Base-by-base conservation (phyloP, 2,888 invertebrate genomes). In the Agrochola litura region DNA sequence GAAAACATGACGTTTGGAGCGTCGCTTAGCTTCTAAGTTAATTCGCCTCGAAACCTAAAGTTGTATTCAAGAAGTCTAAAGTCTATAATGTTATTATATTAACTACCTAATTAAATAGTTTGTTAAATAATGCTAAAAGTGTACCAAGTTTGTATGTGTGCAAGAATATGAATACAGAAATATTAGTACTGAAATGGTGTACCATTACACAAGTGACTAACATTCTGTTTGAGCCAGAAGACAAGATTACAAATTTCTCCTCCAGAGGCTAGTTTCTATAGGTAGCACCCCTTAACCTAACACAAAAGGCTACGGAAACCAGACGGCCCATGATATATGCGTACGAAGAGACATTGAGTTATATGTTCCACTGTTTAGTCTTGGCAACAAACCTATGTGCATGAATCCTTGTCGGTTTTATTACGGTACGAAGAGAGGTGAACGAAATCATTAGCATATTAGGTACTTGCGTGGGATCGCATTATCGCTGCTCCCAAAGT, bases 301-400 rank as follows among this genome's bases (percentile, higher is more conserved):
- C n/a, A 69, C 76, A 74, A 81, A 74, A 75, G 22, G 60, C 66
- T 22, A 43, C 25, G 30, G 37, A 54, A 54, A 72, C 72, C 54
- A 73, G 16, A 54, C 41, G 43, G 10, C n/a, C 25, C 54, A 64
- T 56, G 25, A 79, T 68, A 56, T 78, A 84, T 73, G 64, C 41
- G 60, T 63, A 61, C 37, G 43, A 67, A 76, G 37, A 76, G 76
- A 71, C 61, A 71, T 72, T 84, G 76, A 82, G 46, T 82, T 85
- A 82, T 77, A 73, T 74, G 68, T 66, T 56, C 64, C 68, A 74
- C 71, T 78, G 73, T 82, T 78, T 76, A 66, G 49, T 73, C 63
- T 60, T 73, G 60, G 65, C 76, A 25, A 22, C 22, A 30, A 49
- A 79, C 49, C n/a, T 56, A 10, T 41, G 10, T 25, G 25, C 43